These are phyloP conservation scores for Nilaparvata lugens DNA, from an alignment of 1,140 invertebrate genomes.

Conservation along the genomic window DNA sequence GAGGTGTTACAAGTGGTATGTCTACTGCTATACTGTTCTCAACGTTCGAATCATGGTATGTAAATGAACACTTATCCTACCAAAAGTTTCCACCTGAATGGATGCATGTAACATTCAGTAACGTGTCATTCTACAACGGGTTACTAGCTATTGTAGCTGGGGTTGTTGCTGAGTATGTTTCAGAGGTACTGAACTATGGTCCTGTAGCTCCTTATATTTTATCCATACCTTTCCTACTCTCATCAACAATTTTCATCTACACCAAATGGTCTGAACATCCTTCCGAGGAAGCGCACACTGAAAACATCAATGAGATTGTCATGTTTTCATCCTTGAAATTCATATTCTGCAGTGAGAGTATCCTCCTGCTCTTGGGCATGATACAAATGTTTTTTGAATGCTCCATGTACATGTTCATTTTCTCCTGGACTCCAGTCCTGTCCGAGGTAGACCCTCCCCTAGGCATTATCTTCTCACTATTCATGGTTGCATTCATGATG, in stretches of 20 bases:
- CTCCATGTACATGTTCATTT: conserved; percentile 63
- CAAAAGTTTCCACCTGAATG: conserved; percentile 43
- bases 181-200: conserved; percentile 49
- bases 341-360: conserved; percentile 31
- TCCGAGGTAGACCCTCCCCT: conserved; percentile 38
- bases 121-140: conserved; percentile 58
- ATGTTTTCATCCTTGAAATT: conserved; percentile 14
- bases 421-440: conserved; percentile 62
- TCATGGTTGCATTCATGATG: conserved; percentile 61
- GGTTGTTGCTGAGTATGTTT: conserved; percentile 49
- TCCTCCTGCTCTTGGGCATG: conserved; percentile 47
- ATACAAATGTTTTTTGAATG: conserved; percentile 61
- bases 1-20: conserved; percentile 55
- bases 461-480: conserved; percentile 48
- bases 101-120: conserved; percentile 49
- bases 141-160: conserved; percentile 57
- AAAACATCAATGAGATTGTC: conserved; percentile 9
- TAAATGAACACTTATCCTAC: conserved; percentile 54
- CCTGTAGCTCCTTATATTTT: conserved; percentile 49
- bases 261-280: conserved; percentile 23
- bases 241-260: conserved; percentile 36
- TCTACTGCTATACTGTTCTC: conserved; percentile 63
- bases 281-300: background rate
- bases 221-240: conserved; percentile 45
- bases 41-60: conserved; percentile 61